Percentiles rank a stretch among this genome's conserved stretches.
These are phyloP conservation scores for Hipparchia sbordonii DNA, from an alignment of 2,888 invertebrate genomes.

Conservation along the genomic window DNA sequence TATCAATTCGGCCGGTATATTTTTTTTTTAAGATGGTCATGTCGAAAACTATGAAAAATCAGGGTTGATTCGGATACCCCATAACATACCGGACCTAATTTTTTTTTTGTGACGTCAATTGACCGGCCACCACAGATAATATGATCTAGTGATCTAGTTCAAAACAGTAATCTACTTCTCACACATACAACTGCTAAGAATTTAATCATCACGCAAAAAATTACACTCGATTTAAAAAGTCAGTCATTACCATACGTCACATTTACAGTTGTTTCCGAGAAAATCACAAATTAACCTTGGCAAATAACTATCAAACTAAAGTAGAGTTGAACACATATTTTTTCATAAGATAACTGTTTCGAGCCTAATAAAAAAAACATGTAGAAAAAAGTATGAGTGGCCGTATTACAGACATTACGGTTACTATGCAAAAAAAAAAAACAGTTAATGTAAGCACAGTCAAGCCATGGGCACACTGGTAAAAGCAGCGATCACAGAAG, in stretches of 20 bases:
- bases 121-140: too few species aligned
- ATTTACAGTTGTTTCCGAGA: not conserved
- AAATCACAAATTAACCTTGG: not conserved
- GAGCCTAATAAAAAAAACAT: slow-evolving; percentile 14
- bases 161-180: too few species aligned
- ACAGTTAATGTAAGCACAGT: slow-evolving; percentile 19
- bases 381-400: slow-evolving; percentile 26
- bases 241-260: too few species aligned
- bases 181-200: not conserved
- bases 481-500: too few species aligned
- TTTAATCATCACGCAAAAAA: not conserved
- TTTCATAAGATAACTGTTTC: slow-evolving; percentile 20
- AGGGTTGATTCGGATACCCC: too few species aligned
- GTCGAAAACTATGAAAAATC: too few species aligned
- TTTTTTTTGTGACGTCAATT: too few species aligned
- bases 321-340: not conserved
- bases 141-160: too few species aligned
- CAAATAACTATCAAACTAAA: not conserved
- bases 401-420: slow-evolving; percentile 23
- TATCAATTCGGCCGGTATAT: too few species aligned
- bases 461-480: slow-evolving; percentile 11
- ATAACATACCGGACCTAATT: too few species aligned
- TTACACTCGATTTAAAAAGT: not conserved
- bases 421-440: slow-evolving; percentile 21
- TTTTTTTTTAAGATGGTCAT: too few species aligned